Evolutionary conservation across 2,797 vertebrate species (phyloP).

Genomic region (Myotis daubentonii): DNA sequence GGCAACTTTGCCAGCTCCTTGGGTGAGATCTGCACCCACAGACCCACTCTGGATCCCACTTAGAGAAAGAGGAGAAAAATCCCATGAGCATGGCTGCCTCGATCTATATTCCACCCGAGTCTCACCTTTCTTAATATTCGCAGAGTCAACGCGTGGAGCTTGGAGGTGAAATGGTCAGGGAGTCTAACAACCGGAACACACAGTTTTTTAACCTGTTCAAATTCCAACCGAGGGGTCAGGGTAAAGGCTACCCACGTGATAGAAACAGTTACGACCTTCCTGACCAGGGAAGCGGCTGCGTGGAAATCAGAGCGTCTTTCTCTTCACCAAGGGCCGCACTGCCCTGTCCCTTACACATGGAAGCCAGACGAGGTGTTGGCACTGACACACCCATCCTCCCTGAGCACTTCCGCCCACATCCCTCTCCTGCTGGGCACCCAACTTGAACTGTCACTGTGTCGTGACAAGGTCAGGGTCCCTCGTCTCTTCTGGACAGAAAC

Average conservation of each 20-base stretch:
- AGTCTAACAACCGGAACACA: background rate
- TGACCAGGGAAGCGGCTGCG: background rate
- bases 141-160: background rate
- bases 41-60: background rate
- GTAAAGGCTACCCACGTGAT: background rate
- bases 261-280: background rate
- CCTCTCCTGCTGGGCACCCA: background rate
- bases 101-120: background rate
- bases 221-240: background rate
- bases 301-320: background rate
- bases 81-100: background rate
- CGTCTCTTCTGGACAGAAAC: background rate
- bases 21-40: background rate
- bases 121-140: background rate
- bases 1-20: background rate
- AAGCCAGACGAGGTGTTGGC: background rate
- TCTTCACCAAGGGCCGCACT: background rate
- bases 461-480: background rate
- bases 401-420: background rate
- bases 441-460: background rate
- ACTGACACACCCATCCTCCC: rapidly evolving
- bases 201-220: background rate
- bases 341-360: background rate
- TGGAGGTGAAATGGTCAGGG: background rate
- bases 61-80: background rate